Percentiles rank a stretch among this genome's conserved stretches.
phyloP scores from a whole-genome alignment of 2,888 invertebrate genomes.

The Thumatha senex region DNA sequence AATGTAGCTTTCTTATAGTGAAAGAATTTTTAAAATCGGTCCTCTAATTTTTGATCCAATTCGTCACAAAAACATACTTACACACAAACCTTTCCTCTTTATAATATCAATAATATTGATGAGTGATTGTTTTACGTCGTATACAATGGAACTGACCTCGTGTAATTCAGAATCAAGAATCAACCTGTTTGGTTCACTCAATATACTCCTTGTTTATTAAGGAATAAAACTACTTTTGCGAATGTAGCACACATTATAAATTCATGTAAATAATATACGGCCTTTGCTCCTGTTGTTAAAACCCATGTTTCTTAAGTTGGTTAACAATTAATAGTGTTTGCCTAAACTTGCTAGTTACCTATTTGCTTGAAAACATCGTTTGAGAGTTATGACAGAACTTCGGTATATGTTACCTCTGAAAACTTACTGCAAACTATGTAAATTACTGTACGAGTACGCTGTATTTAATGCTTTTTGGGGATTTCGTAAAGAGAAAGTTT shows the following conservation, averaged over 20 bases:
- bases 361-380: constrained; percentile 65
- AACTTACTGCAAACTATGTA: constrained; percentile 60
- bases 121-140: no score
- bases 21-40: no score
- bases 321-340: constrained; percentile 75
- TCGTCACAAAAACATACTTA: no score
- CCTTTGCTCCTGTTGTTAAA: background rate
- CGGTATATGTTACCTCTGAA: constrained; percentile 45
- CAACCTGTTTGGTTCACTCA: no score
- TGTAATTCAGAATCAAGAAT: no score
- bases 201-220: no score
- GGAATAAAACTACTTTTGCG: no score
- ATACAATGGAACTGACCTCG: no score
- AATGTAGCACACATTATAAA: background rate
- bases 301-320: constrained; percentile 68
- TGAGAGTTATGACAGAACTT: constrained; percentile 68
- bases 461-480: constrained; percentile 44
- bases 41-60: no score
- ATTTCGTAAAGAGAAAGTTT: constrained; percentile 17
- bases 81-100: no score
- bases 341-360: constrained; percentile 69
- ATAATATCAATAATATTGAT: no score
- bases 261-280: background rate
- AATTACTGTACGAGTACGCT: constrained; percentile 62
- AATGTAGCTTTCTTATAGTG: no score